phyloP scores from a whole-genome alignment of 2,113 vertebrate species.

The Bombycilla garrulus region DNA sequence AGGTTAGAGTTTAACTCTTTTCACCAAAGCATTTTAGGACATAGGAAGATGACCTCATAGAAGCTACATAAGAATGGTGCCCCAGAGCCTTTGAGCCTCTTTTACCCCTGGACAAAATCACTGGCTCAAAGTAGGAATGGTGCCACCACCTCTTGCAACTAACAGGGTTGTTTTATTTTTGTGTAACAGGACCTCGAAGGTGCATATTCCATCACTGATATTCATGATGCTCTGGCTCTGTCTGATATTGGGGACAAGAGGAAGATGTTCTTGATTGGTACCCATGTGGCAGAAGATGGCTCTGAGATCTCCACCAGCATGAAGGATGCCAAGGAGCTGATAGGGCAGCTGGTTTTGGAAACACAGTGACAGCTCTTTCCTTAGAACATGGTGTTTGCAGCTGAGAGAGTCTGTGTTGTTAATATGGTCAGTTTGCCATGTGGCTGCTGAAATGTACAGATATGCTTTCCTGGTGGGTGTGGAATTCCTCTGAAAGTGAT shows the following conservation, averaged over 20 bases:
- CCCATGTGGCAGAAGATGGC: conserved; percentile 75
- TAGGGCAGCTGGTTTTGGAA: conserved; percentile 81
- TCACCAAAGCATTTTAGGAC: neutral
- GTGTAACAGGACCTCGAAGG: conserved; percentile 81
- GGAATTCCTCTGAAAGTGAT: neutral
- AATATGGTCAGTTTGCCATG: neutral
- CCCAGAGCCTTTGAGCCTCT: neutral
- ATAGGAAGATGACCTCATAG: neutral
- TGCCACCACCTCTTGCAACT: neutral
- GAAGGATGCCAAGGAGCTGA: conserved; percentile 85
- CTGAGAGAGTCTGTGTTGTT: neutral
- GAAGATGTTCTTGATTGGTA: conserved; percentile 88
- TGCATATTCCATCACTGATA: conserved; percentile 86
- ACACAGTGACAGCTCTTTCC: conserved; percentile 13
- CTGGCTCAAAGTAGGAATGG: neutral
- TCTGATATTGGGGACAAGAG: conserved; percentile 81
- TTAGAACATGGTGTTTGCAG: neutral
- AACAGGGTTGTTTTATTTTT: conserved; percentile 16
- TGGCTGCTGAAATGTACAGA: conserved; percentile 18
- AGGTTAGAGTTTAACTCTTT: neutral
- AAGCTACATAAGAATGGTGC: neutral
- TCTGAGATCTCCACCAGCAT: conserved; percentile 77
- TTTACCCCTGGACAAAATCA: neutral
- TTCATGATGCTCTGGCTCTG: conserved; percentile 85
- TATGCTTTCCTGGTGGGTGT: neutral